Evolutionary conservation across 2,113 vertebrate species (phyloP), one percentile per base, ranked within the genome.

Genomic region (Salvelinus fontinalis): DNA sequence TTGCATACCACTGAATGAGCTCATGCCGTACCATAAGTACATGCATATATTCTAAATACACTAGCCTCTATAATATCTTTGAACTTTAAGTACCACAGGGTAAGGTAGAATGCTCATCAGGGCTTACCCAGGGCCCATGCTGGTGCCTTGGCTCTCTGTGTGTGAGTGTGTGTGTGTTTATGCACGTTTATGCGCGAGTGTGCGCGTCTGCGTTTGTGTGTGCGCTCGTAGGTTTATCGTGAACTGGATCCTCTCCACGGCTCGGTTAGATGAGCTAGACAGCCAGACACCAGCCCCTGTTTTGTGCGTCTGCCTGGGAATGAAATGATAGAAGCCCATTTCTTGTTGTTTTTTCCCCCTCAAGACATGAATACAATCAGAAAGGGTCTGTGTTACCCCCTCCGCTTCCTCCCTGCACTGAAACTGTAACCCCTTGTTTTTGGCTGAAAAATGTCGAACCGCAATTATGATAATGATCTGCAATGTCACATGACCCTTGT

Each of bases 191-290:
- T 66, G 57, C 8, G 8, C 8, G 6, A 18, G 14, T 34, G 66
- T 39, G 29, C 3, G 14, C 13, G 0, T 3, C 49, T 16, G 20
- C 4, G n/a, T 60, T 7, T 29, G 65, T 31, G 65, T 76, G 29
- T 20, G 4, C 59, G 5, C 29, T 48, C 6, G 13, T 39, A 69
- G 22, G 65, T 67, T 24, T 24, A 49, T 59, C 9, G 24, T 51
- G 4, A n/a, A 14, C 64, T 76, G 71, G 66, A 68, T 73, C 65
- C 34, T 75, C 74, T 81, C 76, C 68, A 54, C 78, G 64, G 67
- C n/a, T 79, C 39, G 79, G 81, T 86, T 79, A 79, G 70, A 73
- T 73, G 72, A 83, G 69, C 80, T 62, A 86, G 87, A 86, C 87
- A 82, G 48, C 7, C 29, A 11, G 83, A 80, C 83, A 86, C 83